Evolutionary conservation across 2,797 vertebrate genomes (phyloP).

Genomic region (Psittacula derbiana): DNA sequence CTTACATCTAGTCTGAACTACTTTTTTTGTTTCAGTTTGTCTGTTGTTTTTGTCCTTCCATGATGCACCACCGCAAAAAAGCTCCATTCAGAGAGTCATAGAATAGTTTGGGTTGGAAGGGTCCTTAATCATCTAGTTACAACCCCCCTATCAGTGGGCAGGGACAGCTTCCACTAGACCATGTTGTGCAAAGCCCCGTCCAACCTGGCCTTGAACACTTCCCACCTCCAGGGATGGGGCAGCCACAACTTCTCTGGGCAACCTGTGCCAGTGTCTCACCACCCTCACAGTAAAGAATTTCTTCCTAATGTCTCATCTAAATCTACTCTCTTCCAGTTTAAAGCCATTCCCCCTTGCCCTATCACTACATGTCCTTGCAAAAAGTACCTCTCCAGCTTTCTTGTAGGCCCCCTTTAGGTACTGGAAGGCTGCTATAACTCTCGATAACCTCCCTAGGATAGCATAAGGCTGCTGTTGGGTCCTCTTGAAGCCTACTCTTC

Average conservation of each 20-base stretch:
- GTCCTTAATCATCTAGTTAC: background rate
- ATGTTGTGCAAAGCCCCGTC: background rate
- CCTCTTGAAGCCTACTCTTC: background rate
- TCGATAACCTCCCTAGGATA: accelerated
- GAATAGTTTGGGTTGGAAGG: background rate
- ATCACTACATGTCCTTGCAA: background rate
- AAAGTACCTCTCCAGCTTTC: background rate
- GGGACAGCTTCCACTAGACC: background rate
- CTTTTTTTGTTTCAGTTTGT: background rate
- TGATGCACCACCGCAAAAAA: background rate
- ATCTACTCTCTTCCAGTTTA: background rate
- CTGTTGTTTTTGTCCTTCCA: background rate
- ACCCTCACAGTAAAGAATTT: background rate
- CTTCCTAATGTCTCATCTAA: background rate
- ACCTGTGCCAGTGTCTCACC: background rate
- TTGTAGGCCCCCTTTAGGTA: background rate
- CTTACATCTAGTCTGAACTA: background rate
- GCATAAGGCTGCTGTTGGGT: background rate
- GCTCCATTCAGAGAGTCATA: background rate
- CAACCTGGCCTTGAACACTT: background rate
- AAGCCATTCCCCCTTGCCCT: background rate
- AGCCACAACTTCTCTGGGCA: background rate
- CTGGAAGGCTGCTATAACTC: background rate
- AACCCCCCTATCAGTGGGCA: background rate
- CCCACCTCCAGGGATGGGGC: background rate